These are phyloP conservation scores for Halcyon senegalensis DNA, from an alignment of 2,113 vertebrate genomes.

Conservation along the genomic window DNA sequence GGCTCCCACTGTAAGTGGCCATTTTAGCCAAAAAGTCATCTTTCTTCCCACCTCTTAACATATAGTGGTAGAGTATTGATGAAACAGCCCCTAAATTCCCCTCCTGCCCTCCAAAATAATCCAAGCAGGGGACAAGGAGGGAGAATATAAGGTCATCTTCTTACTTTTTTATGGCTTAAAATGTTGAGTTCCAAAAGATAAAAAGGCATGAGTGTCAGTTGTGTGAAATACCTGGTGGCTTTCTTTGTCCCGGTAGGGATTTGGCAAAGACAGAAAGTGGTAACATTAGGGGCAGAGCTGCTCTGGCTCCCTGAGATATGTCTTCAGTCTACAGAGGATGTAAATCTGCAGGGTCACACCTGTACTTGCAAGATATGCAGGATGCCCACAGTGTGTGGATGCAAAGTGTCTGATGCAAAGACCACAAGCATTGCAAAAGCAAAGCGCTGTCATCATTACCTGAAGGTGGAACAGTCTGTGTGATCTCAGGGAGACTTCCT, in stretches of 20 bases:
- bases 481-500: background rate
- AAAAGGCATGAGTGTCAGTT: background rate
- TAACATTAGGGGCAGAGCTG: background rate
- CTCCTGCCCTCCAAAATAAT: background rate
- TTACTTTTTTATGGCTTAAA: background rate
- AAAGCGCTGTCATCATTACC: accelerated
- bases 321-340: background rate
- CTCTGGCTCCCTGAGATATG: background rate
- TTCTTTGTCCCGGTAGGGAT: background rate
- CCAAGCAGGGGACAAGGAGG: background rate
- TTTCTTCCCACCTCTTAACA: background rate
- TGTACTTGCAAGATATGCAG: background rate
- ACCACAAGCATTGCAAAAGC: background rate
- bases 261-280: background rate
- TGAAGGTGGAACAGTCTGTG: background rate
- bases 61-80: background rate
- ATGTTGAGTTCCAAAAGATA: background rate
- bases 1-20: background rate
- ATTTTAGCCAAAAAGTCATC: background rate
- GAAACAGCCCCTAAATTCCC: background rate
- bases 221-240: background rate
- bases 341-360: background rate
- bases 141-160: background rate
- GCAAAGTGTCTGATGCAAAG: background rate
- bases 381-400: background rate